Evolutionary conservation across 2,888 invertebrate genomes (phyloP).

Genomic region (Podabrus alpinus): DNA sequence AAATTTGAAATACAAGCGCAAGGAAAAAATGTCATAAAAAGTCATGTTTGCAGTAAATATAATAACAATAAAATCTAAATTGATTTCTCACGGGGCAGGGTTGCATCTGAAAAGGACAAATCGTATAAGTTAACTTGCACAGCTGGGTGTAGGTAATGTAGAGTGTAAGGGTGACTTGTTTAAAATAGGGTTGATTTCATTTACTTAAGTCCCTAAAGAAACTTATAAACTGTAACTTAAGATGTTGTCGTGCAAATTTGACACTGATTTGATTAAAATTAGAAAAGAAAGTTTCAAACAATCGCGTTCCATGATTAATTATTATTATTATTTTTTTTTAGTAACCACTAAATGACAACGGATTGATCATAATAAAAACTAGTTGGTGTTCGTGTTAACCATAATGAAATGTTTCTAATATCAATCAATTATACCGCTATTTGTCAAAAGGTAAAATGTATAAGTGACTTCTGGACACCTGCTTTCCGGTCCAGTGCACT

Average conservation of each 20-base stretch:
- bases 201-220: constrained; percentile 13
- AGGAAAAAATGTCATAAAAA: constrained; percentile 43
- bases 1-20: constrained; percentile 42
- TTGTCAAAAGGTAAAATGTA: constrained; percentile 47
- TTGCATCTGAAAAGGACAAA: constrained; percentile 46
- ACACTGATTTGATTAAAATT: not conserved
- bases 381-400: constrained; percentile 9
- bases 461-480: constrained; percentile 55
- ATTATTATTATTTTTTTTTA: not conserved
- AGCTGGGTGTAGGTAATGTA: constrained; percentile 42
- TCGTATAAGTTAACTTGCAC: constrained; percentile 41
- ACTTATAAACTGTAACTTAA: constrained; percentile 6
- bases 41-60: constrained; percentile 53
- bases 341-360: constrained; percentile 5
- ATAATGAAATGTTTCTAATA: constrained; percentile 11
- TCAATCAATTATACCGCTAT: constrained; percentile 49
- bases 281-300: not conserved
- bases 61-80: constrained; percentile 55
- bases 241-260: not conserved
- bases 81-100: constrained; percentile 54
- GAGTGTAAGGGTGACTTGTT: constrained; percentile 17
- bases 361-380: constrained; percentile 10
- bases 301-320: not conserved
- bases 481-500: constrained; percentile 55
- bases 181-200: constrained; percentile 20